Base-by-base conservation (phyloP, 2,888 invertebrate species). In the Schrankia costaestrigalis region DNA sequence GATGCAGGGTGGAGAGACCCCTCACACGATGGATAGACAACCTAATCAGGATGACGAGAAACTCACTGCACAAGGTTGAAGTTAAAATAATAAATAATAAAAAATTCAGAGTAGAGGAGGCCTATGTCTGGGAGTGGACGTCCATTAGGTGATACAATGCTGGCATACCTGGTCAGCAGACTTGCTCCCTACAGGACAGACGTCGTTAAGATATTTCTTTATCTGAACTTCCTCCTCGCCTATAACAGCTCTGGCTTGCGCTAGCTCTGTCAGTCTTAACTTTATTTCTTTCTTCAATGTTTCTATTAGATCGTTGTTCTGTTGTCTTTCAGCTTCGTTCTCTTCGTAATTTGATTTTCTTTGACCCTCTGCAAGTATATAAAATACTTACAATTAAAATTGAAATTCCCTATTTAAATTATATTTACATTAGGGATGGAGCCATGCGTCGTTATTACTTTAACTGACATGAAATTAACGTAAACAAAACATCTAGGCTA, bases 291-390 rank as follows among this genome's bases (percentile, higher is more conserved):
- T 93, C 72, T 95, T 95, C 12, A 95, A 71, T 2, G 90, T 89
- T 13, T 89, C 74, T 44, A 95, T 93, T 35, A 92, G 90, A 35
- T 94, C 93, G 36, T 89, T 86, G 67, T 94, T 94, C 43, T 91
- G 90, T 56, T 92, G 92, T 50, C 91, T 92, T 63, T 93, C 93
- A 3, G 91, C 90, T 62, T 94, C 94, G 72, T 93, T 93, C 69
- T 95, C 94, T 71, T 95, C 95, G 56, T 91, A 94, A 41, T 93
- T 90, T 0, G 95, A 95, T 61, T 94, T 95, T 55, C 95, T 90
- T 81, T 95, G 95, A 6, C 95, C 95, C 91, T 95, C 95, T 95
- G 62, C 0, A 46, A 41, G 8, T n/a, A 25, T 12, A 13, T 3
- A 13, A 13, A 5, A 9, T n/a, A n/a, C n/a, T n/a, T n/a, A n/a